Base-by-base conservation (phyloP, 2,888 invertebrate species). In the Chrysopilus asiliformis region DNA sequence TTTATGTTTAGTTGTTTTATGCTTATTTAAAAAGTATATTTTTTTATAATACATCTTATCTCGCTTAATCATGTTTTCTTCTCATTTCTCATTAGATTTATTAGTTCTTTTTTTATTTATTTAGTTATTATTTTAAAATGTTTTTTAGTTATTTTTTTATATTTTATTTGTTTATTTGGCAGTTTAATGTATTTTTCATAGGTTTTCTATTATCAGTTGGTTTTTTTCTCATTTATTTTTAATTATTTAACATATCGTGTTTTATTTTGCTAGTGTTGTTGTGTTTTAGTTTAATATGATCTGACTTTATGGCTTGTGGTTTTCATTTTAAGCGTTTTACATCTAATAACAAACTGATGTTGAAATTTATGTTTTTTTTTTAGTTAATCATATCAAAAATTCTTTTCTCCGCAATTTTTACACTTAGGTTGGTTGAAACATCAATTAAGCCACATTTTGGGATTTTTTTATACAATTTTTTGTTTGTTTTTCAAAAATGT, bases 391-490 rank as follows among this genome's bases (percentile, higher is more conserved):
- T 28, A 28, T n/a, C n/a, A n/a, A 18, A 17, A 6, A 7, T 19
- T 32, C 13, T 18, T 32, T 33, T 33, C 12, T 15, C 9, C 12
- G 12, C 13, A 12, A 10, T 20, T 32, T 19, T 32, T 20, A 6
- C 8, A 10, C 25, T 33, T 33, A n/a, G 14, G 13, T 22, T n/a
- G n/a, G n/a, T n/a, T n/a, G n/a, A n/a, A n/a, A n/a, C n/a, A n/a
- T n/a, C n/a, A n/a, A n/a, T n/a, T 34, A 34, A 34, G 34, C 34
- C 34, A 34, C 34, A 34, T 34, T 15, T 26, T 27, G 27, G 26
- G 27, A 17, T 26, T 26, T 26, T 10, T 26, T 26, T 26, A 8
- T 26, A 12, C 13, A 26, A 12, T 26, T 22, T 22, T 22, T 22
- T 22, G 10, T 22, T 22, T 22, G 7, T 22, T 22, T 22, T 22